Evolutionary conservation across 2,113 vertebrate genomes (phyloP), one percentile per base, ranked within the genome.

Genomic region (Chloropsis cyanopogon): DNA sequence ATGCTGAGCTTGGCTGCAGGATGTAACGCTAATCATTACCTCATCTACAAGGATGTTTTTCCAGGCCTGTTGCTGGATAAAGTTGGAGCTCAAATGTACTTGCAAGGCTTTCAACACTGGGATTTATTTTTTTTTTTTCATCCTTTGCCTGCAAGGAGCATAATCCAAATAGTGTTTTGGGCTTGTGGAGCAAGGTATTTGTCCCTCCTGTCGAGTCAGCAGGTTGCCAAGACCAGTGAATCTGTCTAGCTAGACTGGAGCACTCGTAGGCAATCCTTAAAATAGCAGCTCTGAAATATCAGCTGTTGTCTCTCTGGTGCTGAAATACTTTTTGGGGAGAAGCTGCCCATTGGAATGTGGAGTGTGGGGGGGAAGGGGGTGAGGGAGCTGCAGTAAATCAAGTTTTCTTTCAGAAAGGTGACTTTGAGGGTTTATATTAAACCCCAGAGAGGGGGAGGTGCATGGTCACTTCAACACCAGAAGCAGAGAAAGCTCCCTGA

Each of bases 21-120:
- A 94, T 94, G 83, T 64, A 42, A 42, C 26, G 21, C 47, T 83
- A 65, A 93, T 90, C 86, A 81, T 93, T 93, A 75, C 91, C 80
- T 97, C 95, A 90, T 92, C 91, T 47, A 54, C 33, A 84, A 68
- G 92, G 91, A 70, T 86, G 71, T 88, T 90, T 96, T 95, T 92
- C 83, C 94, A 92, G 83, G 64, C 80, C 76, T 20, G 5, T 37
- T 41, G 15, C 54, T 92, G 90, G 28, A 77, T 59, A 12, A 86
- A 88, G 64, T 60, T 88, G 68, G 68, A 90, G 52, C 54, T 88
- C 31, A 41, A 54, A 64, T 59, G 23, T 68, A 18, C 50, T 94
- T 88, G 39, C 22, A 66, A 66, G 29, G 41, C 44, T 93, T 96
- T 86, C 72, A 78, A 20, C 42, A 19, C 41, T 25, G 9, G 21